Evolutionary conservation across 2,888 invertebrate genomes (phyloP).

Genomic region (Dysmachus trigonus): DNA sequence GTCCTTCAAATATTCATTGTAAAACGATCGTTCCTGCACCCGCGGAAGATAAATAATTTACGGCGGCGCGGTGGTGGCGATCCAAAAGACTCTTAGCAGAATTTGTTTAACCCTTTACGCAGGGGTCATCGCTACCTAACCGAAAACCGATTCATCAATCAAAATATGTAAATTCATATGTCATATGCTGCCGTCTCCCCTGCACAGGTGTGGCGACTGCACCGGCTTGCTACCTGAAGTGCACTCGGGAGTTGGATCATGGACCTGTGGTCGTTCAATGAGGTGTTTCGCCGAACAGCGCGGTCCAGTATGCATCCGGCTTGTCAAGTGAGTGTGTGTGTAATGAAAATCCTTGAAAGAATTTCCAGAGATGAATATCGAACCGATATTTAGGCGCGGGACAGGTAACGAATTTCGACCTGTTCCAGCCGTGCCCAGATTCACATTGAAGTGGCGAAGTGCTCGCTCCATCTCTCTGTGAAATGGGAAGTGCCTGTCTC

Average conservation of each 20-base stretch:
- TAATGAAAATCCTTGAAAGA: conserved; percentile 46
- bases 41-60: background rate
- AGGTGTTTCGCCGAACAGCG: background rate
- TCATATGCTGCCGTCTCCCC: conserved; percentile 44
- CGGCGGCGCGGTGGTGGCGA: background rate
- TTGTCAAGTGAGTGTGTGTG: conserved; percentile 44
- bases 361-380: conserved; percentile 40
- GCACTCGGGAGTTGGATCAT: conserved; percentile 41
- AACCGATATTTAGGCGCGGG: background rate
- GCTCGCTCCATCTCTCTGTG: background rate
- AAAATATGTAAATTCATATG: conserved; percentile 48
- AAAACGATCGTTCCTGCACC: background rate
- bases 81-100: background rate
- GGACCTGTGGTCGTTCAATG: background rate
- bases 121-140: conserved; percentile 47
- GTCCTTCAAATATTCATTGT: background rate
- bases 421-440: background rate
- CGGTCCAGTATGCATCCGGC: background rate
- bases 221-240: conserved; percentile 47
- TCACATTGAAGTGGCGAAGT: background rate
- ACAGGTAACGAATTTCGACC: background rate
- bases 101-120: conserved; percentile 33
- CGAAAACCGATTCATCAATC: conserved; percentile 47
- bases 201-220: conserved; percentile 48
- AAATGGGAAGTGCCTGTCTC: conserved; percentile 29